Conservation (phyloP, 2,113 vertebrate genomes). For the Dicerorhinus sumatrensis region DNA sequence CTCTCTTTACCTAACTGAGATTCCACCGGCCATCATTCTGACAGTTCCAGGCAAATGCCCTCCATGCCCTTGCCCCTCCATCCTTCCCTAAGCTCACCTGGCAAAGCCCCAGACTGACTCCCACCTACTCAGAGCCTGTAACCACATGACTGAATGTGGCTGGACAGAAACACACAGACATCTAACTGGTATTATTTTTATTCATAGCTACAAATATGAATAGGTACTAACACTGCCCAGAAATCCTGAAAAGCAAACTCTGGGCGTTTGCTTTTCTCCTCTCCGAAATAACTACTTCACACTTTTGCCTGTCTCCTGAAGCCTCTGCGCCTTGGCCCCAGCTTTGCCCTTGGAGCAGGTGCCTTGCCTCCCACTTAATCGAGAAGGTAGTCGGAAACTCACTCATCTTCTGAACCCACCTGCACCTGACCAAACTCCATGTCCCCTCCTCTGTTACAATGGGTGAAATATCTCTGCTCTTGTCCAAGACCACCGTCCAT, state of each 20-base stretch:
- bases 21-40: accelerated
- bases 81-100: background rate
- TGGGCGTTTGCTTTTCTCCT: background rate
- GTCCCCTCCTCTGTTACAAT: background rate
- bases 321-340: background rate
- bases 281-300: background rate
- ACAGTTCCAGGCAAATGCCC: background rate
- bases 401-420: background rate
- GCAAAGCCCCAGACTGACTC: background rate
- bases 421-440: background rate
- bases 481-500: background rate
- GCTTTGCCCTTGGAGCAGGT: background rate
- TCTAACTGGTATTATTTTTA: background rate
- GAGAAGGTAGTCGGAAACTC: background rate
- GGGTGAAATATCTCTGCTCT: no score
- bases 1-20: background rate
- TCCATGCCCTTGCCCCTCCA: accelerated
- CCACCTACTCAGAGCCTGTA: background rate
- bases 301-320: background rate
- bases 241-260: background rate
- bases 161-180: background rate
- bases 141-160: background rate
- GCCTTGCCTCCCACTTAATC: accelerated
- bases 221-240: background rate
- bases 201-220: no score